phyloP scores from a whole-genome alignment of 2,113 vertebrate genomes.

The Sciurus niger region DNA sequence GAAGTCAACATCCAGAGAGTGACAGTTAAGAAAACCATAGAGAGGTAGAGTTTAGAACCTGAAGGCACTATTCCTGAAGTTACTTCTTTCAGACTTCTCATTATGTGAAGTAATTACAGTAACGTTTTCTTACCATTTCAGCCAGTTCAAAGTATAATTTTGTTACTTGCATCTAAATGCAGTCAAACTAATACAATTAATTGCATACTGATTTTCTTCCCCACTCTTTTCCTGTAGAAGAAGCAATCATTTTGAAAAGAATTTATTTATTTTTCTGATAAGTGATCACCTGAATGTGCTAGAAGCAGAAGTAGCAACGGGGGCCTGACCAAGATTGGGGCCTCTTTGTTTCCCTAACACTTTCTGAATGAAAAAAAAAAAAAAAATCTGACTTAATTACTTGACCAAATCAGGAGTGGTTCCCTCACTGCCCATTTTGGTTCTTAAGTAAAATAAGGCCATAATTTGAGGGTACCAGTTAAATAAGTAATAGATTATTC shows the following conservation, averaged over 20 bases:
- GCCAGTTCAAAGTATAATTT: background rate
- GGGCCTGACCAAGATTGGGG: background rate
- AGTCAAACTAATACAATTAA: background rate
- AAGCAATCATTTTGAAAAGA: constrained; percentile 23
- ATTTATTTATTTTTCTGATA: background rate
- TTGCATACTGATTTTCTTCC: background rate
- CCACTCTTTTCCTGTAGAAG: background rate
- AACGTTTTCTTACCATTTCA: background rate
- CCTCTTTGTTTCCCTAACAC: background rate
- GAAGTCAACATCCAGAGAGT: background rate
- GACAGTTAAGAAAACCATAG: background rate
- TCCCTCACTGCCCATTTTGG: background rate
- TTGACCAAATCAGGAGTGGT: background rate
- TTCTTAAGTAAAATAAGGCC: constrained; percentile 20
- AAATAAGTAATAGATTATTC: background rate
- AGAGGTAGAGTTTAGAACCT: background rate
- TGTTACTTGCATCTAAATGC: background rate
- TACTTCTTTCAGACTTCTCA: background rate
- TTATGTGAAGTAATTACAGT: background rate
- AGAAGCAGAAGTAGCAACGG: background rate
- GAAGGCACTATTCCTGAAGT: background rate
- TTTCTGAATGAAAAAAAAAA: background rate
- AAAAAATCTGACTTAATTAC: background rate
- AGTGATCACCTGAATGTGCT: background rate
- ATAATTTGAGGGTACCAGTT: background rate